Conservation (phyloP, 2,888 invertebrate genomes). For the Cynaeus angustus region DNA sequence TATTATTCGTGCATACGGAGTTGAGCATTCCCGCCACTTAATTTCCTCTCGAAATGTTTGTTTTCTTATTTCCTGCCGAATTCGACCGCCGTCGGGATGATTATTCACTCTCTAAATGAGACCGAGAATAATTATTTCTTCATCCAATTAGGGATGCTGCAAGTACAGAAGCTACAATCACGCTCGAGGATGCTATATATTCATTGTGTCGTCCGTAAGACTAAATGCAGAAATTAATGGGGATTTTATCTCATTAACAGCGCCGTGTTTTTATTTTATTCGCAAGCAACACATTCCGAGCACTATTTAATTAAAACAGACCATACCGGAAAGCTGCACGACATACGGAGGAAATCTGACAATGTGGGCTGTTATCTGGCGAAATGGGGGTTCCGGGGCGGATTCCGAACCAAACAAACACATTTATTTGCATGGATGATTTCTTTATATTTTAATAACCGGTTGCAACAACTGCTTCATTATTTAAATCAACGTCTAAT, state of each 20-base stretch:
- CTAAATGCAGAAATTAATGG: constrained; percentile 68
- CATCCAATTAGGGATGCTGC: constrained; percentile 66
- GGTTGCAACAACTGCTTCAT: background rate
- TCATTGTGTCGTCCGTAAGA: constrained; percentile 65
- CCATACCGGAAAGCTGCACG: constrained; percentile 42
- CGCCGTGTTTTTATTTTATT: constrained; percentile 60
- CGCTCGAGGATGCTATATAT: constrained; percentile 64
- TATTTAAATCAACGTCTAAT: constrained; percentile 6
- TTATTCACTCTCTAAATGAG: constrained; percentile 51
- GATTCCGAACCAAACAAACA: too few species aligned
- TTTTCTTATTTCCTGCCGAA: constrained; percentile 50
- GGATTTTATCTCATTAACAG: constrained; percentile 68
- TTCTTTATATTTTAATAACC: background rate
- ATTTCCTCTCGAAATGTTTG: constrained; percentile 48
- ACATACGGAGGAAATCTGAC: constrained; percentile 30
- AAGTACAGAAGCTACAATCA: constrained; percentile 65
- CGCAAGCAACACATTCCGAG: constrained; percentile 48
- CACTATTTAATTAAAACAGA: constrained; percentile 49
- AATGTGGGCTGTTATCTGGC: constrained; percentile 23
- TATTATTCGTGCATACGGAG: constrained; percentile 38
- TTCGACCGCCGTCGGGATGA: constrained; percentile 48
- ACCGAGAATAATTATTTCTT: constrained; percentile 66
- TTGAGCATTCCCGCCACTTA: constrained; percentile 31
- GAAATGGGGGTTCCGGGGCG: constrained; percentile 6
- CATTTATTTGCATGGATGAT: too few species aligned